phyloP scores from a whole-genome alignment of 2,113 vertebrate species.

The Dicaeum eximium region DNA sequence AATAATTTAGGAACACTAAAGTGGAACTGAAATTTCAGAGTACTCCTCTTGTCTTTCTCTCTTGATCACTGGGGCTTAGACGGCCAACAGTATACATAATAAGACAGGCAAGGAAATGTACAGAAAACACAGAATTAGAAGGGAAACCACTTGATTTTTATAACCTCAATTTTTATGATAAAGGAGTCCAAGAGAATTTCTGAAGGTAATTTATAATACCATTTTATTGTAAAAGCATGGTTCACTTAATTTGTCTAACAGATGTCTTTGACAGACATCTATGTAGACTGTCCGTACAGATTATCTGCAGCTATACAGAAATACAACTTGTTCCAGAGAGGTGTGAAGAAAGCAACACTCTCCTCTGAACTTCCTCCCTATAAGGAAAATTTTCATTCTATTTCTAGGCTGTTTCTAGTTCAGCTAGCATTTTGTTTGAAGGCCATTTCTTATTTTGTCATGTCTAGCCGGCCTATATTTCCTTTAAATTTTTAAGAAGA shows the following conservation, averaged over 20 bases:
- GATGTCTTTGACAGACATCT: neutral
- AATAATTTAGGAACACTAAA: neutral
- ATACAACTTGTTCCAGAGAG: neutral
- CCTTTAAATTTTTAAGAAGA: conserved; percentile 1
- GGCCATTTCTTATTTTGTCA: neutral
- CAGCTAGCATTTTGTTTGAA: conserved; percentile 15
- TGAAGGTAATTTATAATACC: neutral
- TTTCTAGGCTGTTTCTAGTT: conserved; percentile 13
- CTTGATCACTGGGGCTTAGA: neutral
- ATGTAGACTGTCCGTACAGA: neutral
- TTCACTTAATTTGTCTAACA: neutral
- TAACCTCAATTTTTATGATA: neutral
- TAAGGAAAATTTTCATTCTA: neutral
- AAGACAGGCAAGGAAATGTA: neutral
- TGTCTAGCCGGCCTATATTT: neutral
- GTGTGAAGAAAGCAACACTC: neutral
- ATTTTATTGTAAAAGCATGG: neutral
- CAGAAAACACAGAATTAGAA: neutral
- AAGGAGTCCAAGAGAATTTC: neutral
- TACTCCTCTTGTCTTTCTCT: neutral
- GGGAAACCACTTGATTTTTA: neutral
- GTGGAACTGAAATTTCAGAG: neutral
- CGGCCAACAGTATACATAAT: neutral
- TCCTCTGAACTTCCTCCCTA: neutral
- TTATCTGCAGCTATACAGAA: neutral